These are phyloP conservation scores for Papilio demoleus DNA, from an alignment of 2,888 invertebrate species.

Conservation along the genomic window DNA sequence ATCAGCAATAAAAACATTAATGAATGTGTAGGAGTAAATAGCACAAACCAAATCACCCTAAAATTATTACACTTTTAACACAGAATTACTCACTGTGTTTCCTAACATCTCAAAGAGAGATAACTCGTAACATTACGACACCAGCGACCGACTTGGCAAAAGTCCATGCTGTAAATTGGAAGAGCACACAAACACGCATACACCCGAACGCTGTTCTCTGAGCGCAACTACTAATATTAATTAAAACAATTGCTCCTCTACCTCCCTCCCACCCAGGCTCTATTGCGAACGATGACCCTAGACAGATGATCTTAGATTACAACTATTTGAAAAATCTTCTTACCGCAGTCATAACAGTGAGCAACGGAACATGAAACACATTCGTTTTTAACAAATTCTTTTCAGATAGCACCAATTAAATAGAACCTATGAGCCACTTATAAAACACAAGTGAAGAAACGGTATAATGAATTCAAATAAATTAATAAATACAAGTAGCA, in stretches of 20 bases:
- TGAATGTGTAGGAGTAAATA: background rate
- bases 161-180: constrained; percentile 62
- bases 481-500: background rate
- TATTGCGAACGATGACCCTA: constrained; percentile 64
- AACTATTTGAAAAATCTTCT: constrained; percentile 46
- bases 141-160: constrained; percentile 74
- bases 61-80: constrained; percentile 22
- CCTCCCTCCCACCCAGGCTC: constrained; percentile 48
- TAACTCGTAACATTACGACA: constrained; percentile 50
- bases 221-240: constrained; percentile 52
- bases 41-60: constrained; percentile 2
- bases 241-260: constrained; percentile 59
- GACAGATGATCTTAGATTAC: constrained; percentile 47
- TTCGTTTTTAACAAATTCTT: constrained; percentile 52
- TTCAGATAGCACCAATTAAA: constrained; percentile 47
- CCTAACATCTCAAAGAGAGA: constrained; percentile 27
- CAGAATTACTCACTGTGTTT: constrained; percentile 11
- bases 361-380: constrained; percentile 46
- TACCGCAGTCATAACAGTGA: constrained; percentile 69
- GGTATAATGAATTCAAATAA: background rate
- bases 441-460: background rate
- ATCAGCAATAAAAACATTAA: constrained; percentile 5
- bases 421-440: constrained; percentile 43
- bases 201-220: constrained; percentile 52
- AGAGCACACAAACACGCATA: constrained; percentile 48